Base-by-base conservation (phyloP, 2,888 invertebrate genomes). In the Encarsia formosa region DNA sequence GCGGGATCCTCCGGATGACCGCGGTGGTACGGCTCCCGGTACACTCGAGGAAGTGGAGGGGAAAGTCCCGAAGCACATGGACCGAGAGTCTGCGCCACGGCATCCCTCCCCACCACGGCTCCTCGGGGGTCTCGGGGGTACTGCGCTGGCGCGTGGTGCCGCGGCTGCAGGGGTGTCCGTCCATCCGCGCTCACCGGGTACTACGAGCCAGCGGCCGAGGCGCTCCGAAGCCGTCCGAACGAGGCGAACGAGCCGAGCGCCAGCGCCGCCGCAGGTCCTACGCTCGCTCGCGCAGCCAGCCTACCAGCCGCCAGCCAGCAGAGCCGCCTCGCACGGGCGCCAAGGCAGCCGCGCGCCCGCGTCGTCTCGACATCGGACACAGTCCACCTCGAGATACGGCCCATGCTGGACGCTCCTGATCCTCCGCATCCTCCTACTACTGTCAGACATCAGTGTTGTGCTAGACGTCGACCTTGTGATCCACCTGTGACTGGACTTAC, bases 311-410 rank as follows among this genome's bases (percentile, higher is more conserved):
- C 67, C 68, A 67, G 67, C 70, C 67, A 65, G 68, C 67, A 69
- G 69, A 69, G 68, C 69, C 69, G 68, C 69, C 69, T 65, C 70
- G 70, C 71, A 70, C 71, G 38, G 67, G 66, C 67, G 65, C 64
- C 61, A 60, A 59, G 58, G 49, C 49, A 55, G 52, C 48, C 43
- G 45, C 44, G 51, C 48, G 56, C 66, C 15, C n/a, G 8, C 15
- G 34, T 15, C n/a, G n/a, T 69, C 70, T 69, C 71, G 70, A 70
- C 72, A 70, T 69, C 72, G 68, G 72, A 73, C 73, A 71, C 73
- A 73, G 73, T 73, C 73, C 73, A 73, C 73, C 73, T 68, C 66
- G 69, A 69, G 73, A 72, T 72, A 72, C 73, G 73, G 71, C 71
- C 71, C 72, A 70, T 70, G 73, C 73, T 70, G 73, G 73, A 73